These are phyloP conservation scores for Linnaemya vulpina DNA, from an alignment of 2,888 invertebrate genomes.

Conservation along the genomic window DNA sequence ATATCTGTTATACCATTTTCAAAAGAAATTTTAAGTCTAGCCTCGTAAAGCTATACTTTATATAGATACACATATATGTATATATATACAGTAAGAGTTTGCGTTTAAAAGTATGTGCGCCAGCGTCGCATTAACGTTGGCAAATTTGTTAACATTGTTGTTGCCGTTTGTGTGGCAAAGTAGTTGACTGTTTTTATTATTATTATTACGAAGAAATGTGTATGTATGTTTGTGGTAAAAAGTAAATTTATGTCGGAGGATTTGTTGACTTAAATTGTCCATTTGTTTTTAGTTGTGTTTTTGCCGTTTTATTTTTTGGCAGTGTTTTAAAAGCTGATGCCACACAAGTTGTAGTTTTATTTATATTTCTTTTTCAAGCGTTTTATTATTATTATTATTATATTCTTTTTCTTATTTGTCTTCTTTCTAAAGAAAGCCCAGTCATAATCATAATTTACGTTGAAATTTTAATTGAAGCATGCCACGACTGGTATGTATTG, in stretches of 20 bases:
- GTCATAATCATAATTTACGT: constrained; percentile 67
- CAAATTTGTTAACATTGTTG: constrained; percentile 73
- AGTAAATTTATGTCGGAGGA: constrained; percentile 65
- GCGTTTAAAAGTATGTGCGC: constrained; percentile 56
- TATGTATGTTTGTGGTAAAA: constrained; percentile 32
- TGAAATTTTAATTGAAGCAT: constrained; percentile 52
- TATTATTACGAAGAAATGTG: constrained; percentile 60
- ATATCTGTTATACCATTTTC: background rate
- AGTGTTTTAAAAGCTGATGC: constrained; percentile 60
- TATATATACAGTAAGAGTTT: background rate
- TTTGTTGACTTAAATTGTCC: constrained; percentile 71
- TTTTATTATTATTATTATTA: constrained; percentile 47
- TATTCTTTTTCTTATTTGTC: constrained; percentile 29
- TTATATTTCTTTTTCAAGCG: constrained; percentile 52
- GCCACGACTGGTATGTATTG: constrained; percentile 4
- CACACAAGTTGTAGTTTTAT: constrained; percentile 69
- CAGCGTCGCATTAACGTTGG: constrained; percentile 66
- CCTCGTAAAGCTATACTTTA: background rate
- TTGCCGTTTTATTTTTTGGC: constrained; percentile 51
- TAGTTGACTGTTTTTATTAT: constrained; percentile 63
- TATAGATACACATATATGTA: background rate
- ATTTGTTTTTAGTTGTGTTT: constrained; percentile 64
- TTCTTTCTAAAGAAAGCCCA: constrained; percentile 66
- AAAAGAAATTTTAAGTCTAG: background rate
- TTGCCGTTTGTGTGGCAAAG: constrained; percentile 67